phyloP scores from a whole-genome alignment of 2,888 invertebrate genomes.

The Nesidiocoris tenuis region DNA sequence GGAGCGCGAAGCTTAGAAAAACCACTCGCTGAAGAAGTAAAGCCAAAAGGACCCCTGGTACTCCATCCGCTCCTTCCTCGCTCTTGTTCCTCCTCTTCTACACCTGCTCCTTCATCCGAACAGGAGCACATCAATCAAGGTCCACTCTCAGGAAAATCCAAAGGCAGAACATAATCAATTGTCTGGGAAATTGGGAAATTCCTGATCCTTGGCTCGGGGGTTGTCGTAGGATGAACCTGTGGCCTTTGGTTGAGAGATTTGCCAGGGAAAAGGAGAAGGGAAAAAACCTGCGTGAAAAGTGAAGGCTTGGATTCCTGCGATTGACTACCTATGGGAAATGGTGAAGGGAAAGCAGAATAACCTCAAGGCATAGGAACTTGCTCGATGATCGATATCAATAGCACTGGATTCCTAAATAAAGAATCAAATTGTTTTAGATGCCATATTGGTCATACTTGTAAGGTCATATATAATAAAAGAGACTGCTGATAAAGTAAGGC shows the following conservation, averaged over 20 bases:
- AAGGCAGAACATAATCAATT: slow-evolving; percentile 42
- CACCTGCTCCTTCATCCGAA: not conserved
- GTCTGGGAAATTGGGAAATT: slow-evolving; percentile 45
- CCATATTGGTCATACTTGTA: too few species aligned
- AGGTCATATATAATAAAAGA: too few species aligned
- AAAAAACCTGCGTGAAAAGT: not conserved
- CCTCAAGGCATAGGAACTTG: too few species aligned
- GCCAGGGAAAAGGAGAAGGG: not conserved
- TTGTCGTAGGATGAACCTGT: slow-evolving; percentile 22
- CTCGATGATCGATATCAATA: too few species aligned
- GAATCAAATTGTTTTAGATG: too few species aligned
- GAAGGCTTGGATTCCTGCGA: not conserved
- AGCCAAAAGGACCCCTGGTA: not conserved
- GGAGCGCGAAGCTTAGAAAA: not conserved
- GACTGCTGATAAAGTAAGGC: too few species aligned
- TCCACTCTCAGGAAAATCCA: slow-evolving; percentile 36
- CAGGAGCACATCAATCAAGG: slow-evolving; percentile 41
- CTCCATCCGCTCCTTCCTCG: not conserved
- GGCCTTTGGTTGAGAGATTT: not conserved
- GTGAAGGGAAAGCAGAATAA: too few species aligned
- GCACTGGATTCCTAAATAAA: too few species aligned
- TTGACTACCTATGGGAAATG: not conserved
- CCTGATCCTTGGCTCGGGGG: slow-evolving; percentile 34
- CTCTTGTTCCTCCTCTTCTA: not conserved
- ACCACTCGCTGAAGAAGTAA: not conserved